Base-by-base conservation (phyloP, 2,113 vertebrate species). In the Glareola pratincola region DNA sequence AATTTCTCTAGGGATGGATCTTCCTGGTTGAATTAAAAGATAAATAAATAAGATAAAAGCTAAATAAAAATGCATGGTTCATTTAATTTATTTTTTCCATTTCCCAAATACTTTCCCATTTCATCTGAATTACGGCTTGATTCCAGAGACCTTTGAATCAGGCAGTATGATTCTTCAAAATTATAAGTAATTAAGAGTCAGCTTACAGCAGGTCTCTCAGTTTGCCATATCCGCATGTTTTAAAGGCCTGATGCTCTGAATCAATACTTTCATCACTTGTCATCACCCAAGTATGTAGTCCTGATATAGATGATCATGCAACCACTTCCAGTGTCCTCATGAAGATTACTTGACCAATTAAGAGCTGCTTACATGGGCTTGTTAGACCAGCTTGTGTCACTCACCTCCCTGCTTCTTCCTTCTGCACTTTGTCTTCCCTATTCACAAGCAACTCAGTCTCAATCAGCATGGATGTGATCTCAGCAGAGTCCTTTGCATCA, bases 1-100 rank as follows among this genome's bases (percentile, higher is more conserved):
- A 75, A 96, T 94, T 97, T 96, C 88, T 96, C 74, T 67, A 91
- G 75, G 89, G 88, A 71, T 87, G 48, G 39, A 12, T 13, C 32
- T 90, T 96, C 66, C 48, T 86, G 15, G 48, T 30, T 89, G 54
- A 90, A 90, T 48, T 73, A 91, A 69, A 78, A 79, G 34, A 48
- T 16, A 89, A 90, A 86, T 81, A 86, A 82, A 96, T 39, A 39
- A 39, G 11, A 9, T 39, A 39, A 39, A 39, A 39, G 11, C 11
- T 16, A 89, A 90, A 86, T 81, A 86, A 82, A 96, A 87, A 85
- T 39, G 19, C 12, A 15, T 54, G 43, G n/a, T 71, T 91, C 0
- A 30, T 92, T 95, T 88, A 47, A 60, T 68, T 88, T 91, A 43
- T 77, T 91, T 88, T 91, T 66, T 18, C 4, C 6, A 17, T 87